phyloP scores from a whole-genome alignment of 2,113 vertebrate species.

The Hylia prasina region DNA sequence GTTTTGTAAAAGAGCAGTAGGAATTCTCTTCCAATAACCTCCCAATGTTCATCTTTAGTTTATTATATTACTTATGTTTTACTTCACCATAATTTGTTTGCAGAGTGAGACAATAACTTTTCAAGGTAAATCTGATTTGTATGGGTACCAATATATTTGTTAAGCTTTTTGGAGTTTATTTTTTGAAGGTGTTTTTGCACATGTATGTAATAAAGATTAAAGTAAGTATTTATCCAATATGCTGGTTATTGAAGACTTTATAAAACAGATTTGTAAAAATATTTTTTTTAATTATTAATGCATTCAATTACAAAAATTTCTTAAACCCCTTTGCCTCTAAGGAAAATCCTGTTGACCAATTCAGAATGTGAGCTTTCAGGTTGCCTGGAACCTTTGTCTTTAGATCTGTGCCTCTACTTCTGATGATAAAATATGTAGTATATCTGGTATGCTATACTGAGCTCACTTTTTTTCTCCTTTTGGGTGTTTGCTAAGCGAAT shows the following conservation, averaged over 20 bases:
- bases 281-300: background rate
- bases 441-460: background rate
- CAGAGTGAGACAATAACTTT: background rate
- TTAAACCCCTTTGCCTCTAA: background rate
- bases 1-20: background rate
- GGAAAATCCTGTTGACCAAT: background rate
- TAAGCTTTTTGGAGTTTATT: background rate
- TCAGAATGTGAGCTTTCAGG: background rate
- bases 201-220: background rate
- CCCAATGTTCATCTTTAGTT: background rate
- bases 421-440: background rate
- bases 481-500: background rate
- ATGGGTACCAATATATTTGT: background rate
- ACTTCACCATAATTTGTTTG: background rate
- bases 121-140: background rate
- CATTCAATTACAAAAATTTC: background rate
- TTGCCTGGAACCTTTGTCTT: background rate
- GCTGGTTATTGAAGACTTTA: background rate
- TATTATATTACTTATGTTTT: background rate
- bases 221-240: background rate
- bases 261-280: background rate
- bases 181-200: background rate
- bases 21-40: background rate
- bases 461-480: background rate
- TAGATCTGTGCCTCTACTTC: background rate